Evolutionary conservation across 2,888 invertebrate genomes (phyloP).

Genomic region (Punctoribates punctum): DNA sequence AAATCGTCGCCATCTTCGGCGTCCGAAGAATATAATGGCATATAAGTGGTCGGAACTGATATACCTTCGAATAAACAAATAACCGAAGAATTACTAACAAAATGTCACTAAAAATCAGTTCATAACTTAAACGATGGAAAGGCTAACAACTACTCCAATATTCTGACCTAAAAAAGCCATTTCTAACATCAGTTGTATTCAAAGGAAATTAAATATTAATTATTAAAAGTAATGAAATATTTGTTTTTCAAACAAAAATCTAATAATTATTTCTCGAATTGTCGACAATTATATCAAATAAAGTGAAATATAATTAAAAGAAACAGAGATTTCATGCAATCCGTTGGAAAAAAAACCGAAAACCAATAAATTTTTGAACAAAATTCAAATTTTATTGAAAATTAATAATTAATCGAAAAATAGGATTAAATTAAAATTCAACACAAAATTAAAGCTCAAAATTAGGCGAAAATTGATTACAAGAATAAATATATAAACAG

Average conservation of each 20-base stretch:
- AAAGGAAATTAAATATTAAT: slow-evolving; percentile 5
- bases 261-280: background rate
- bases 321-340: background rate
- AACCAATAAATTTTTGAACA: background rate
- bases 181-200: background rate
- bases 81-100: background rate
- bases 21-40: slow-evolving; percentile 46
- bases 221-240: background rate
- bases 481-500: too few relatives aligned
- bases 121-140: too few relatives aligned
- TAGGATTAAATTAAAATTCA: too few relatives aligned
- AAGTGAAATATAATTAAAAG: background rate
- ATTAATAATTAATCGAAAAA: background rate
- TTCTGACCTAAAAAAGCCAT: background rate
- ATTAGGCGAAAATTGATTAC: too few relatives aligned
- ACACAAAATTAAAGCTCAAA: too few relatives aligned
- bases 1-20: slow-evolving; percentile 43
- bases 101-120: too few relatives aligned
- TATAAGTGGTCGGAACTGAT: slow-evolving; percentile 47
- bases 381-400: background rate
- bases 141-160: background rate
- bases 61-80: background rate
- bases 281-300: background rate
- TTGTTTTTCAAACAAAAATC: background rate
- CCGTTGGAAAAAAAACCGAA: background rate